These are phyloP conservation scores for Turdus rufiventris DNA, from an alignment of 2,113 vertebrate genomes.

Conservation along the genomic window DNA sequence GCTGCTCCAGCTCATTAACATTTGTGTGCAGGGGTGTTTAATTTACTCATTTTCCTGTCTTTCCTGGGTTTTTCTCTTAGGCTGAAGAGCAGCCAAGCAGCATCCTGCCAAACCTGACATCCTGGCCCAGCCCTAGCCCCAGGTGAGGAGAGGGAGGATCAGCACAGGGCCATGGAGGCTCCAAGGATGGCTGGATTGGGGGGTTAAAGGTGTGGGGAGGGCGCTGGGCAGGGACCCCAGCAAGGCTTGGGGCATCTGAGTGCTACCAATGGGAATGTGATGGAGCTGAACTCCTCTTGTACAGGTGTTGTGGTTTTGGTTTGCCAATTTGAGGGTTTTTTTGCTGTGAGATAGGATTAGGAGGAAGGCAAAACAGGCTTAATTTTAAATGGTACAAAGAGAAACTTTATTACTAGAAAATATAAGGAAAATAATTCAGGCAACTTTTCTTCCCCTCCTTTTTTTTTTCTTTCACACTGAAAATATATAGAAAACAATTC, in stretches of 20 bases:
- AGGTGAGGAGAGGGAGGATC: not conserved
- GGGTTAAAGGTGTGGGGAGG: not conserved
- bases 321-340: no score
- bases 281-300: not conserved
- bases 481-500: no score
- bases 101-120: not conserved
- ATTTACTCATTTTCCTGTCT: not conserved
- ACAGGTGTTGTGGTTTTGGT: not conserved
- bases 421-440: no score
- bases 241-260: not conserved
- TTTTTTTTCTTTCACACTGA: no score
- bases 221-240: not conserved
- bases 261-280: accelerated
- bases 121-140: not conserved
- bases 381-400: no score
- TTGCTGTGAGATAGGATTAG: no score
- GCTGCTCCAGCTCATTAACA: not conserved
- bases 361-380: no score
- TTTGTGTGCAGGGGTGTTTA: not conserved
- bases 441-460: no score
- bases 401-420: no score
- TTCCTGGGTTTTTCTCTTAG: not conserved
- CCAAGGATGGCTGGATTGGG: not conserved
- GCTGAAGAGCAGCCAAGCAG: not conserved
- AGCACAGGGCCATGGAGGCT: not conserved